Conservation (phyloP, 2,113 vertebrate genomes). For the Dromiciops gliroides region DNA sequence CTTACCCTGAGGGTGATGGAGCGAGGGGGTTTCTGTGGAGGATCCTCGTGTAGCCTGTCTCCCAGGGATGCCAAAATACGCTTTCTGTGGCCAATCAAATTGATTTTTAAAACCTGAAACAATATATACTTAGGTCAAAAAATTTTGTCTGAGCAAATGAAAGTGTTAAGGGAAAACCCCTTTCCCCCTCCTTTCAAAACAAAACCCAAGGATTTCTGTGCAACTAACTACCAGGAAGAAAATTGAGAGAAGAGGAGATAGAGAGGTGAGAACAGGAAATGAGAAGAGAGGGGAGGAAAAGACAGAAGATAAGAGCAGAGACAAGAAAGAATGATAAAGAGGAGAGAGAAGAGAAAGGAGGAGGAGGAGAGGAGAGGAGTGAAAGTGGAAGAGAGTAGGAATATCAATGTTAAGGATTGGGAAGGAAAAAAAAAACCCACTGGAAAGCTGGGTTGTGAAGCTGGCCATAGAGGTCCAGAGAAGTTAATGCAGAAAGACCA, state of each 20-base stretch:
- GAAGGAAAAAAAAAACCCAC: background rate
- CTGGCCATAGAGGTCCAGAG: background rate
- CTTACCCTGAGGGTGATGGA: conserved; percentile 97
- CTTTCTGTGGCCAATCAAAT: conserved; percentile 96
- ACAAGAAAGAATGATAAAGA: background rate
- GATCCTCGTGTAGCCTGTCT: conserved; percentile 96
- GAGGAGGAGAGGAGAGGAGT: background rate
- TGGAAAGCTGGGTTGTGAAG: background rate
- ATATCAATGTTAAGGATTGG: background rate
- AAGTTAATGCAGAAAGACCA: background rate
- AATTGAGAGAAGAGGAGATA: conserved; percentile 4
- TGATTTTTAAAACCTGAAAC: conserved; percentile 96
- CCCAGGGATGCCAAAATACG: conserved; percentile 96
- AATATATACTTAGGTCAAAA: conserved; percentile 61
- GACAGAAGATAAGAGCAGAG: background rate
- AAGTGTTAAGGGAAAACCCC: background rate
- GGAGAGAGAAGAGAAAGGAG: conserved; percentile 16
- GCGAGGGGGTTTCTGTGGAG: conserved; percentile 95
- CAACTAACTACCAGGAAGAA: rapidly evolving
- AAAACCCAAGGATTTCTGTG: conserved; percentile 10
- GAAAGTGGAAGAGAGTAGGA: background rate
- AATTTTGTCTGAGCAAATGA: conserved; percentile 39
- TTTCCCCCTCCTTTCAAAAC: conserved; percentile 31
- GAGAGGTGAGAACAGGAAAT: background rate
- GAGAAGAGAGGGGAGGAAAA: background rate